Base-by-base conservation (phyloP, 2,113 vertebrate genomes). In the Scophthalmus maximus region DNA sequence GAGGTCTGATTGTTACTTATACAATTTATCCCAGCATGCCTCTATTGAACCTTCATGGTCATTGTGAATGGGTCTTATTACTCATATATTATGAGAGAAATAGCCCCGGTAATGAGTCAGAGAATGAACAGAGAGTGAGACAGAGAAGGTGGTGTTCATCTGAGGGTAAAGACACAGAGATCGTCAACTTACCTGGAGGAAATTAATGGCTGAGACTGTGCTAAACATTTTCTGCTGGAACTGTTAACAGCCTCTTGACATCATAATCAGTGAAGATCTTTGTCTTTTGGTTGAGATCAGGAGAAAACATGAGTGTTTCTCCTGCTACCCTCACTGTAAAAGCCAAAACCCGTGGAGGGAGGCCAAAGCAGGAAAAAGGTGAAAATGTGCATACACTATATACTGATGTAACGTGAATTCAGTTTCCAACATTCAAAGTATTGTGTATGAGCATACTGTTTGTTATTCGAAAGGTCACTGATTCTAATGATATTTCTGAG, bases 381-480 rank as follows among this genome's bases (percentile, higher is more conserved):
- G 27, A 22, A 62, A 64, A 40, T 1, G 1, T 55, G 29, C 47
- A 34, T 20, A 59, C 14, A 74, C 29, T 53, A 26, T 5, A 34
- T 40, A 22, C n/a, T 14, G 18, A 38, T 53, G 30, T 12, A 32
- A 20, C 77, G 51, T 64, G 20, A 73, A 79, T 63, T 36, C 26
- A 26, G 50, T 44, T 49, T 46, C 1, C 2, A 55, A 42, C 62
- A 61, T 78, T 67, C 65, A 26, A 50, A 59, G 47, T 40, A 32
- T 76, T 79, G 68, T 85, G 68, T 79, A 61, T 69, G 47, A 82
- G 57, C n/a, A 26, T 14, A 36, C 53, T 40, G 78, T 26, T 81
- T 76, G 27, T 61, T 74, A 63, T 20, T 79, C 73, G 32, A 90
- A 92, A 91, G 88, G 91, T 91, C 87, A 90, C 70, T 85, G 84